phyloP scores from a whole-genome alignment of 2,797 vertebrate genomes.

The Poecilia gillii region DNA sequence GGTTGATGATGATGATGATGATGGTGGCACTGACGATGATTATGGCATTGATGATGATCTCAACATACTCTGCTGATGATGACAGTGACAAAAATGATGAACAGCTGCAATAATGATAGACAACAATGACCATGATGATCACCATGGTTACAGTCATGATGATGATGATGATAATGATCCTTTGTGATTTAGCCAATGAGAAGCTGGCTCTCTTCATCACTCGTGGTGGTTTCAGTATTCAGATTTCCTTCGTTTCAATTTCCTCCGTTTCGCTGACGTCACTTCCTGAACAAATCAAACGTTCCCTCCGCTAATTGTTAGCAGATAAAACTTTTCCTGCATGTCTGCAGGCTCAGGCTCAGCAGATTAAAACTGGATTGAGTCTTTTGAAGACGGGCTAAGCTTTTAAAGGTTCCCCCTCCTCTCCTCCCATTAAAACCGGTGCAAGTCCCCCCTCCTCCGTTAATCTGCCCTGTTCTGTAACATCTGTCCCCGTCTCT shows the following conservation, averaged over 20 bases:
- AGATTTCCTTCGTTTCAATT: background rate
- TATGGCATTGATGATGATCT: background rate
- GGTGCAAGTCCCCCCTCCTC: background rate
- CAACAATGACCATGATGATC: background rate
- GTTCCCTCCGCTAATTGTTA: background rate
- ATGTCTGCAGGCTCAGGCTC: background rate
- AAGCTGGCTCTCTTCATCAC: background rate
- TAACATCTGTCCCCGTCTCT: constrained; percentile 2
- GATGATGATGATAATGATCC: background rate
- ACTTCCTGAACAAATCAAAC: background rate
- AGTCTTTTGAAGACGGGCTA: background rate
- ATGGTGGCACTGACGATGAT: too few relatives aligned
- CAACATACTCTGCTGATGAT: background rate
- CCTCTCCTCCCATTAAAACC: background rate
- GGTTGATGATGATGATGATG: too few relatives aligned
- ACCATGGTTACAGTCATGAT: background rate
- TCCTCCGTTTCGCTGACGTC: background rate
- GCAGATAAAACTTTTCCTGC: background rate
- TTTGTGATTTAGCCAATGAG: background rate
- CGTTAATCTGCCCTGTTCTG: constrained; percentile 5
- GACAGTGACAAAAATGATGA: background rate
- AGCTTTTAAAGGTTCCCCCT: background rate
- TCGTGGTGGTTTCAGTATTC: background rate
- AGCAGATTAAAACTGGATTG: background rate
- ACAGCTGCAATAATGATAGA: background rate